These are phyloP conservation scores for Notocelia uddmanniana DNA, from an alignment of 2,888 invertebrate genomes.

Conservation along the genomic window DNA sequence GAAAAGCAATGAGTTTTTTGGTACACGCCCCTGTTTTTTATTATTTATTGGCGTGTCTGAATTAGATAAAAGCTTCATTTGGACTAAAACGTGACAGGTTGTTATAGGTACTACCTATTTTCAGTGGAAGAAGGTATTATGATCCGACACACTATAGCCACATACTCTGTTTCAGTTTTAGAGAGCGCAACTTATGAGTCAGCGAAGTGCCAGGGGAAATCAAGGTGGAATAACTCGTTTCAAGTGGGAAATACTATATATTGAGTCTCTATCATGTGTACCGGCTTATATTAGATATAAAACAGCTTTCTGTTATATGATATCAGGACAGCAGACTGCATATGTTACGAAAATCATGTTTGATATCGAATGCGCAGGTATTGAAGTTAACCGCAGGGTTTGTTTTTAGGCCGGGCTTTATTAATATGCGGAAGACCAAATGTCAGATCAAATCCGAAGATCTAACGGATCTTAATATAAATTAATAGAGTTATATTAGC, in stretches of 20 bases:
- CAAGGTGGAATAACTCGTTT: slow-evolving; percentile 33
- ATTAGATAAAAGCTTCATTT: slow-evolving; percentile 29
- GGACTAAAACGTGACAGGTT: slow-evolving; percentile 7
- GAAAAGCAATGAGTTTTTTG: slow-evolving; percentile 2
- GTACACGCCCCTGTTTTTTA: neutral
- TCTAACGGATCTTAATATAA: no score
- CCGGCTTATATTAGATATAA: neutral
- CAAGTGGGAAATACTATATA: slow-evolving; percentile 23
- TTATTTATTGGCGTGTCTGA: slow-evolving; percentile 14
- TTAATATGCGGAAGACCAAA: no score
- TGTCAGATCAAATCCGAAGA: no score
- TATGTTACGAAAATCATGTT: neutral
- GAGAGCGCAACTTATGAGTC: slow-evolving; percentile 10
- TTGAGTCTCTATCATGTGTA: neutral
- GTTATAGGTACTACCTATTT: neutral
- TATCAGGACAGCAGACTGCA: neutral
- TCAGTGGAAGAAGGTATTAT: neutral
- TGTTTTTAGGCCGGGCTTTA: no score
- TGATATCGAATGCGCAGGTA: neutral
- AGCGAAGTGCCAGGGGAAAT: slow-evolving; percentile 25
- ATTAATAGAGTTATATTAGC: no score
- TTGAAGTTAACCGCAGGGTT: no score
- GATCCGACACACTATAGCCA: neutral
- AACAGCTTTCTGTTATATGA: neutral
- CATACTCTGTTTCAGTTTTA: neutral